Percentiles rank a stretch among this genome's conserved stretches.
phyloP scores from a whole-genome alignment of 92 coral and sea anemone genomes.

The Epizoanthus stellaris region DNA sequence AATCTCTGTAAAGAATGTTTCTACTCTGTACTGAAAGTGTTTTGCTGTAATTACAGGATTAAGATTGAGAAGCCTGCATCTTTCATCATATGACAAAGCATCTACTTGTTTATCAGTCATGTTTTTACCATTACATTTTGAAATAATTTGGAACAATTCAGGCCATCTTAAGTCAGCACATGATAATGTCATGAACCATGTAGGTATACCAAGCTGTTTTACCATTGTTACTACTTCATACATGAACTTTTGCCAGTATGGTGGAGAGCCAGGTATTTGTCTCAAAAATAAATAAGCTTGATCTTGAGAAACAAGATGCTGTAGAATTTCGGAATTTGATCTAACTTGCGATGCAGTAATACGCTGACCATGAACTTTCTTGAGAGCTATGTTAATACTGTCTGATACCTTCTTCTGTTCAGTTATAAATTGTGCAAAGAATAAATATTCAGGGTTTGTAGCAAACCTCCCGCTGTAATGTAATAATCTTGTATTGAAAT shows the following conservation, averaged over 20 bases:
- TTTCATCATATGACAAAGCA: slow-evolving; percentile 43
- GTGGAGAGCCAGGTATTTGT: slow-evolving; percentile 54
- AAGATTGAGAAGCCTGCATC: slow-evolving; percentile 37
- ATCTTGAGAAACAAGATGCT: slow-evolving; percentile 46
- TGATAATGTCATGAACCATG: slow-evolving; percentile 49
- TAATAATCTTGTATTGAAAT: slow-evolving; percentile 57
- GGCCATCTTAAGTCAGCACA: slow-evolving; percentile 52
- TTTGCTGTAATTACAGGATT: slow-evolving; percentile 52
- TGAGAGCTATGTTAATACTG: slow-evolving; percentile 51
- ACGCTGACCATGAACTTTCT: slow-evolving; percentile 63
- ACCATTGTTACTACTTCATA: slow-evolving; percentile 50
- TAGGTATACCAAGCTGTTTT: slow-evolving; percentile 51
- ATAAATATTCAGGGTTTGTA: slow-evolving; percentile 63
- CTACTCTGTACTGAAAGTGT: slow-evolving; percentile 55
- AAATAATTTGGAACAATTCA: slow-evolving; percentile 37
- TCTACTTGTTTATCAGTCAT: slow-evolving; percentile 43
- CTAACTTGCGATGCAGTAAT: slow-evolving; percentile 60
- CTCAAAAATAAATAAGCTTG: slow-evolving; percentile 57
- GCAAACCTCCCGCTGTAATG: slow-evolving; percentile 63
- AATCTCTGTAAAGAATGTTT: slow-evolving; percentile 34
- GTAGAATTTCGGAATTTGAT: slow-evolving; percentile 53
- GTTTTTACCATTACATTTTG: slow-evolving; percentile 16
- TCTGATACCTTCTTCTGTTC: slow-evolving; percentile 64
- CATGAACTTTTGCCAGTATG: slow-evolving; percentile 48
- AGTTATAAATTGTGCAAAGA: slow-evolving; percentile 66